Evolutionary conservation across 2,888 invertebrate species (phyloP), one percentile per base, ranked within the genome.

Genomic region (Sialis fuliginosa): DNA sequence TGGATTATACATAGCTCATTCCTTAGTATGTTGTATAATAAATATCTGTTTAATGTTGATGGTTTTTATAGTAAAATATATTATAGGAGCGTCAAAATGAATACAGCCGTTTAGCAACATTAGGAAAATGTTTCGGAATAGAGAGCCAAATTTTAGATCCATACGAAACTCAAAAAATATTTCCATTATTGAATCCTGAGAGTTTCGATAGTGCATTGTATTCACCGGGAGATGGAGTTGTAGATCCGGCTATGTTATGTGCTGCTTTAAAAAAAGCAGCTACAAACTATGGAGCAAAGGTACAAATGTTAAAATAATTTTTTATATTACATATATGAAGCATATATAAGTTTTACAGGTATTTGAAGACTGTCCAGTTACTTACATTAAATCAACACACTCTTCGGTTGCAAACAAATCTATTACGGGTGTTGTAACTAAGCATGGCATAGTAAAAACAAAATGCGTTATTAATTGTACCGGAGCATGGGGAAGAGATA

Each of bases 191-290:
- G 51, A 80, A 90, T 57, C 79, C 81, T 0, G 71, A 72, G 10
- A 74, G 80, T 5, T 78, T 91, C 55, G 69, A 75, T 55, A 88
- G 85, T 54, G 81, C 87, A 0, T 64, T 92, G 2, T 84, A 82
- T 57, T 78, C 81, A 2, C 81, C 88, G 0, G 76, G 77, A 8
- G 90, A 91, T 62, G 91, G 91, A 2, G 79, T 78, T 6, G 77
- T 91, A 33, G 91, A 92, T 60, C 90, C 91, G 0, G 74, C 84
- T 0, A 85, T 85, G 74, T 72, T 83, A 35, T 84, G 87, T 56
- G 70, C 73, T 13, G 81, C 89, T 0, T 68, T 91, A 9, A 72
- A 79, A 1, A 77, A 79, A 61, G 77, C 75, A n/a, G 82, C 89
- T 0, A 75, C 71, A 0, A 68, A 66, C 49, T 71, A 75, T 56